Base-by-base conservation (phyloP, 1,140 invertebrate genomes). In the Panulirus ornatus region DNA sequence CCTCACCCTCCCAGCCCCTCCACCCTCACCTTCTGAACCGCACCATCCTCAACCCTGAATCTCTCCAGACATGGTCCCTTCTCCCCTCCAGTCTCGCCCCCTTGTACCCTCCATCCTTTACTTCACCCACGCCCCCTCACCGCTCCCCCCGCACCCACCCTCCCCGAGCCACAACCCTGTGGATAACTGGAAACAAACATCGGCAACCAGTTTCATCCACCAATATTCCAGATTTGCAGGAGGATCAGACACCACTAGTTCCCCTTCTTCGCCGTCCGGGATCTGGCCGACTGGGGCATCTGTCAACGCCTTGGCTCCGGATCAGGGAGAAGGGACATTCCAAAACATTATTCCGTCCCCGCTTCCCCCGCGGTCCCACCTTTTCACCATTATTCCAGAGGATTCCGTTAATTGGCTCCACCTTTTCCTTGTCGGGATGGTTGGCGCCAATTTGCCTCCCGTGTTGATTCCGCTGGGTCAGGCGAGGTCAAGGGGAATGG, bases 361-460 rank as follows among this genome's bases (percentile, higher is more conserved):
- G n/a, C 30, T 54, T 73, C 76, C 30, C 42, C 44, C 58, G 63
- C 71, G 70, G 47, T 47, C 79, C 91, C 85, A 84, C 91, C 85
- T 88, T 88, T 91, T 88, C 83, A 84, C 91, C 91, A 91, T 91
- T 88, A 75, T 88, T 91, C 85, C 82, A 83, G 84, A 66, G 73
- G 73, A 84, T 84, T 91, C 79, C 79, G 85, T 88, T 91, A 91
- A 91, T 91, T 91, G 91, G 79, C 91, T 79, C 91, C 91, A 84
- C 91, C 91, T 91, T 91, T 91, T 91, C 91, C 79, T 84, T 91
- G 85, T 88, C 78, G 70, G 42, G 58, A 81, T 71, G 44, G 58
- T 71, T 79, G 84, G 84, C 84, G 84, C 75, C 84, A 87, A 87
- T 87, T 87, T 87, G 84, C 84, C 75, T 58, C 84, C 75, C 84